Evolutionary conservation across 2,888 invertebrate species (phyloP).

Genomic region (Hydraecia micacea): DNA sequence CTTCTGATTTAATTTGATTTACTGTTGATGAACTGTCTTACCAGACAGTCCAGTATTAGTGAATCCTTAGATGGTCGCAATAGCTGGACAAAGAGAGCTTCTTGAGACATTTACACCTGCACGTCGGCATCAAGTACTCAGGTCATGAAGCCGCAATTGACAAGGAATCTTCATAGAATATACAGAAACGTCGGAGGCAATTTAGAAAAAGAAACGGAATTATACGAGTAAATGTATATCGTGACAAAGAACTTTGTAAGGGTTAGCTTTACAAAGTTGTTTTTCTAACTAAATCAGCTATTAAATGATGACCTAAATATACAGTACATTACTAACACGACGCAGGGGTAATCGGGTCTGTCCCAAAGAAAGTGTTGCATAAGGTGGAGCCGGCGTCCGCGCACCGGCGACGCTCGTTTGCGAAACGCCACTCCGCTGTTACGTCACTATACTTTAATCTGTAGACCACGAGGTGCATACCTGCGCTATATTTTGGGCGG

Average conservation of each 20-base stretch:
- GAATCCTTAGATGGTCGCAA: neutral
- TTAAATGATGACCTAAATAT: slow-evolving; percentile 30
- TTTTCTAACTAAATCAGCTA: neutral
- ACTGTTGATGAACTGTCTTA: neutral
- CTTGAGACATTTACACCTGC: neutral
- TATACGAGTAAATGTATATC: neutral
- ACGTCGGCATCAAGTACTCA: no score
- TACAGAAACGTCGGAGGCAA: neutral
- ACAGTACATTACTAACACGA: slow-evolving; percentile 46
- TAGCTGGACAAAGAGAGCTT: neutral
- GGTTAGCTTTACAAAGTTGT: neutral
- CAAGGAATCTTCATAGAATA: neutral
- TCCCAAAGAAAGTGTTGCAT: slow-evolving; percentile 77
- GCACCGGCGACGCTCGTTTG: slow-evolving; percentile 69
- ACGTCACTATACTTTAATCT: slow-evolving; percentile 68
- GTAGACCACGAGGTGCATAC: slow-evolving; percentile 25
- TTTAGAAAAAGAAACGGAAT: neutral
- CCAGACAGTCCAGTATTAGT: no score
- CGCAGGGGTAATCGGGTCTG: slow-evolving; percentile 64
- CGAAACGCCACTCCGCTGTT: slow-evolving; percentile 74
- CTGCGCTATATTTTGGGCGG: neutral
- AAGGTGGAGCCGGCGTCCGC: slow-evolving; percentile 69
- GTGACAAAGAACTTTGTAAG: no score
- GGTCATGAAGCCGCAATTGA: neutral
- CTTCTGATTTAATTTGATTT: neutral